These are phyloP conservation scores for Sarcophaga carnaria DNA, from an alignment of 2,888 invertebrate species.

Conservation along the genomic window DNA sequence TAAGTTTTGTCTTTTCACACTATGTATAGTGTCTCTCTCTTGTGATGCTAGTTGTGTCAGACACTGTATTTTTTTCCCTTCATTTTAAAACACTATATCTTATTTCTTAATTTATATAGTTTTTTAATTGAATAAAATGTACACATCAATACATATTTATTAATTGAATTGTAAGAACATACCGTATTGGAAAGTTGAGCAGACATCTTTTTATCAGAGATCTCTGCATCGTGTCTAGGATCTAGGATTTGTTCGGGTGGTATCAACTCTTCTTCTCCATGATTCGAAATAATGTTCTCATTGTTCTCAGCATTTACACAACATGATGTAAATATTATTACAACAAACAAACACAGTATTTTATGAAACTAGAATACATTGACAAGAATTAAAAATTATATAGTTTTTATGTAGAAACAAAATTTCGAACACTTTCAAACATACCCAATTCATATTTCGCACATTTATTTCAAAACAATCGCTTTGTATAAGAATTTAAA, in stretches of 20 bases:
- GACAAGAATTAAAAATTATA: neutral
- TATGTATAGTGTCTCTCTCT: too few species aligned
- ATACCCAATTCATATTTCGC: conserved; percentile 63
- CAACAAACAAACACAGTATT: conserved; percentile 49
- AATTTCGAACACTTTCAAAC: conserved; percentile 9
- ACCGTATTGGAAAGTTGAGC: conserved; percentile 24
- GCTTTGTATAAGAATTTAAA: neutral
- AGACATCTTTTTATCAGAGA: neutral
- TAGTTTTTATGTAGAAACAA: conserved; percentile 4
- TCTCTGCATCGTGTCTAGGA: neutral
- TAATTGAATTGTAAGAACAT: neutral
- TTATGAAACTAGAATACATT: conserved; percentile 41
- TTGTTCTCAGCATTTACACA: conserved; percentile 3
- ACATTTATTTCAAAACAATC: conserved; percentile 32
- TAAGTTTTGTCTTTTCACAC: too few species aligned
- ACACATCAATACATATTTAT: neutral
- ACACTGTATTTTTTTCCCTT: neutral
- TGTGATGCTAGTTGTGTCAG: too few species aligned
- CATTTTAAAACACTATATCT: neutral
- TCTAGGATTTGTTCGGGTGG: conserved; percentile 8
- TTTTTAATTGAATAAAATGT: neutral
- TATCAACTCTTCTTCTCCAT: conserved; percentile 23
- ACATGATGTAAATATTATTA: conserved; percentile 20
- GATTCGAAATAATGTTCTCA: neutral
- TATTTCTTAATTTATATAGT: too few species aligned